Conservation (phyloP, 2,113 vertebrate species). For the Rhadina sibilatrix region DNA sequence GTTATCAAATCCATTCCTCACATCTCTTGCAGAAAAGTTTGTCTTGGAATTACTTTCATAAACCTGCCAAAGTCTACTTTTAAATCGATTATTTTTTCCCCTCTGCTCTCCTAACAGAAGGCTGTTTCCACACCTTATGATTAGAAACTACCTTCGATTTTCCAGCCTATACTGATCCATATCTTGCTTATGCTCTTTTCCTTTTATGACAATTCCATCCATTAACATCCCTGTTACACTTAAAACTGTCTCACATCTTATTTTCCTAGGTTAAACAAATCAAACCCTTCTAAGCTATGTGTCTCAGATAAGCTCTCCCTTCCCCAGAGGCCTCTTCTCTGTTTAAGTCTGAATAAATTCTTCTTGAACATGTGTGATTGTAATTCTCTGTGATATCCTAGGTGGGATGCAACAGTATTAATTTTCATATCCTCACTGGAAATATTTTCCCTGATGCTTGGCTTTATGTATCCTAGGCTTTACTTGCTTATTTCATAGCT, state of each 20-base stretch:
- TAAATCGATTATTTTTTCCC: not conserved
- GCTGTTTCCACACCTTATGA: not conserved
- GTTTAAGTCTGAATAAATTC: not conserved
- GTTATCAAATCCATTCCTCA: not conserved
- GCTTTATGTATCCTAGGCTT: not conserved
- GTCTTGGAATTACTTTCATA: not conserved
- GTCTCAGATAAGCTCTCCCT: not conserved
- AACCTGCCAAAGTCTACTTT: not conserved
- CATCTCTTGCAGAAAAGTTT: not conserved
- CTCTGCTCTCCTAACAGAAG: not conserved
- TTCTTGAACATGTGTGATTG: not conserved
- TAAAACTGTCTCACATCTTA: not conserved
- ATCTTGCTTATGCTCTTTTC: not conserved
- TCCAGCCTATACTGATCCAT: not conserved
- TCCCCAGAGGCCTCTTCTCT: not conserved
- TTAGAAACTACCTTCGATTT: not conserved
- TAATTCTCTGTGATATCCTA: not conserved
- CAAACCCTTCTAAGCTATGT: not conserved
- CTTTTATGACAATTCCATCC: not conserved
- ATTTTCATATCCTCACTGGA: not conserved
- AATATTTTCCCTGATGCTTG: not conserved
- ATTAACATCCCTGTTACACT: not conserved
- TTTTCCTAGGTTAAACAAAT: conserved; percentile 36
- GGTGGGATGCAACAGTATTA: not conserved
- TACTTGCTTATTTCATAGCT: not conserved